A percentile compares a stretch with the other conserved stretches of the same genome.
These are phyloP conservation scores for Diceros bicornis DNA, from an alignment of 2,797 vertebrate genomes.

Conservation along the genomic window DNA sequence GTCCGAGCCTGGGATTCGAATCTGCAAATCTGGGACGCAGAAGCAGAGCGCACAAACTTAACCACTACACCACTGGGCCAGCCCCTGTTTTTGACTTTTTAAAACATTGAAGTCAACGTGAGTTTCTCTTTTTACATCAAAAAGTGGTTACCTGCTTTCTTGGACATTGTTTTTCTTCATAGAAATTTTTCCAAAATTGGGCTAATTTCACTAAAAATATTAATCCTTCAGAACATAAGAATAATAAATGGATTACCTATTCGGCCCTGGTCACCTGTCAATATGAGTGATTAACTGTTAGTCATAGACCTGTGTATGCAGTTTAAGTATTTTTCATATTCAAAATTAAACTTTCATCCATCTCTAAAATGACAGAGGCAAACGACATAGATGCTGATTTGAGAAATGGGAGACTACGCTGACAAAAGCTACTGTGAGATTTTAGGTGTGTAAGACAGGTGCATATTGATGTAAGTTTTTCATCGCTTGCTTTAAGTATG, in stretches of 20 bases:
- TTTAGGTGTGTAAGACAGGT: background rate
- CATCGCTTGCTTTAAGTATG: background rate
- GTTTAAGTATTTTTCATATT: conserved; percentile 67
- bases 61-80: too few relatives aligned
- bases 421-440: background rate
- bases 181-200: conserved; percentile 78
- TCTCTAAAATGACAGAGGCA: conserved; percentile 57
- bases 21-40: too few relatives aligned
- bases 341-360: conserved; percentile 68
- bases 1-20: too few relatives aligned
- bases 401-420: background rate
- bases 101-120: conserved; percentile 48
- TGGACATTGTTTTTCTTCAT: conserved; percentile 64
- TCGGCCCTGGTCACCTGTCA: conserved; percentile 69
- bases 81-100: conserved; percentile 54
- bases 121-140: conserved; percentile 55
- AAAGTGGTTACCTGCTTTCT: conserved; percentile 71
- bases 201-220: conserved; percentile 80
- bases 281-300: conserved; percentile 65
- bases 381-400: conserved; percentile 1
- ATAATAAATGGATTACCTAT: conserved; percentile 67
- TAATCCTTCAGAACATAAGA: conserved; percentile 68
- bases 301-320: conserved; percentile 59
- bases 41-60: too few relatives aligned
- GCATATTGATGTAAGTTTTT: background rate